These are phyloP conservation scores for Pseudolycoriella hygida DNA, from an alignment of 2,888 invertebrate species.

Conservation along the genomic window DNA sequence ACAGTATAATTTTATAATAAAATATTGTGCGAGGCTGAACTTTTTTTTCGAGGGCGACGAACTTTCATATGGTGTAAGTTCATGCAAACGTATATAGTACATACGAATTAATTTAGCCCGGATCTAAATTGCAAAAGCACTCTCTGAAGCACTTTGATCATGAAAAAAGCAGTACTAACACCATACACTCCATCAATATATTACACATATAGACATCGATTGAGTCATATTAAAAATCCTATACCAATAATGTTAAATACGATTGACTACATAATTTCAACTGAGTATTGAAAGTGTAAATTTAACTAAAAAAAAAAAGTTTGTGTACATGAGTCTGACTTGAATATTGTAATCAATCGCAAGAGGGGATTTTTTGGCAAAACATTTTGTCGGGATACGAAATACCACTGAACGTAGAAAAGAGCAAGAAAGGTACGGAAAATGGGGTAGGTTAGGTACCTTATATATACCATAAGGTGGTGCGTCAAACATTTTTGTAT, in stretches of 20 bases:
- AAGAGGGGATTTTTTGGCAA: neutral
- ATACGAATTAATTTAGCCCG: neutral
- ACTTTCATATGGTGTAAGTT: neutral
- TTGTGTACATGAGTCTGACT: too few species aligned
- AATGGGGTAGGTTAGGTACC: constrained; percentile 4
- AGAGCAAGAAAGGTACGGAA: neutral
- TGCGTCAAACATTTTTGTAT: neutral
- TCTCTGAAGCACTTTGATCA: neutral
- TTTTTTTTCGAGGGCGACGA: constrained; percentile 4
- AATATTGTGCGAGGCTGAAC: constrained; percentile 1
- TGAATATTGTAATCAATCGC: too few species aligned
- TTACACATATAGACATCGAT: neutral
- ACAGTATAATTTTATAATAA: neutral
- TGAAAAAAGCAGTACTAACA: neutral
- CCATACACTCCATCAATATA: neutral
- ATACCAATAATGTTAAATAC: too few species aligned
- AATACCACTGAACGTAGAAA: neutral
- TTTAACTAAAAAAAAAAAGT: too few species aligned
- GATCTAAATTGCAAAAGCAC: constrained; percentile 2
- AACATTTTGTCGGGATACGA: neutral
- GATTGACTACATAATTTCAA: too few species aligned
- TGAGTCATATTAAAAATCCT: neutral
- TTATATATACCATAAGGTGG: neutral
- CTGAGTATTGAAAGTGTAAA: too few species aligned
- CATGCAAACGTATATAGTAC: too few species aligned